phyloP scores from a whole-genome alignment of 2,888 invertebrate species.

The Julus scanicus region DNA sequence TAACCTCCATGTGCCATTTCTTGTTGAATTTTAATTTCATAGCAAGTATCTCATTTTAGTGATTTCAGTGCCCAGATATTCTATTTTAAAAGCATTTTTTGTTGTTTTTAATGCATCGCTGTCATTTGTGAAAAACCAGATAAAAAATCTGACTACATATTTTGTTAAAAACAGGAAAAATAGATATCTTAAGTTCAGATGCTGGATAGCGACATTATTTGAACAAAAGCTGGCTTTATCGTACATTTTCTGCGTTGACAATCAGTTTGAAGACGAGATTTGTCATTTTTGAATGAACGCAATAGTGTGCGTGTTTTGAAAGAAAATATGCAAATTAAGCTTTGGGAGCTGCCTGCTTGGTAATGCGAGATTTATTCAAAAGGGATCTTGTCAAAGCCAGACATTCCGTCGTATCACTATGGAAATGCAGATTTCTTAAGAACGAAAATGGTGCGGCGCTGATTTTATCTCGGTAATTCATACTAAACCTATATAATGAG shows the following conservation, averaged over 20 bases:
- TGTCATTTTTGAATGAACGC: conserved; percentile 1
- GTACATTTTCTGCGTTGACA: neutral
- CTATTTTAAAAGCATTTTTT: no score
- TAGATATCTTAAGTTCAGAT: neutral
- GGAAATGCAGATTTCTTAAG: neutral
- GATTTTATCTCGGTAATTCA: conserved; percentile 30
- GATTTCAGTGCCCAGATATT: no score
- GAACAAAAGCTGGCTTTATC: neutral
- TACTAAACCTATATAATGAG: conserved; percentile 9
- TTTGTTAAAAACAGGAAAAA: neutral
- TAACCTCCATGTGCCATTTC: no score
- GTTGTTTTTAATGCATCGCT: no score
- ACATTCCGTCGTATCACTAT: neutral
- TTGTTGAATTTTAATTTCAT: no score
- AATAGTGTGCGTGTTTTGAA: neutral
- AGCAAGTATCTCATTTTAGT: no score
- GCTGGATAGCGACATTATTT: neutral
- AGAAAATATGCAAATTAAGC: conserved; percentile 14
- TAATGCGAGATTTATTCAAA: conserved; percentile 27
- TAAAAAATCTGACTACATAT: no score
- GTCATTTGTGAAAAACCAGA: no score
- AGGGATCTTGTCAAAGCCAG: conserved; percentile 36
- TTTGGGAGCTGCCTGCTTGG: neutral
- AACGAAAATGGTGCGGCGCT: neutral
- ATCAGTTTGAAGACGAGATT: neutral